Base-by-base conservation (phyloP, 1,140 invertebrate genomes). In the Penaeus japonicus region DNA sequence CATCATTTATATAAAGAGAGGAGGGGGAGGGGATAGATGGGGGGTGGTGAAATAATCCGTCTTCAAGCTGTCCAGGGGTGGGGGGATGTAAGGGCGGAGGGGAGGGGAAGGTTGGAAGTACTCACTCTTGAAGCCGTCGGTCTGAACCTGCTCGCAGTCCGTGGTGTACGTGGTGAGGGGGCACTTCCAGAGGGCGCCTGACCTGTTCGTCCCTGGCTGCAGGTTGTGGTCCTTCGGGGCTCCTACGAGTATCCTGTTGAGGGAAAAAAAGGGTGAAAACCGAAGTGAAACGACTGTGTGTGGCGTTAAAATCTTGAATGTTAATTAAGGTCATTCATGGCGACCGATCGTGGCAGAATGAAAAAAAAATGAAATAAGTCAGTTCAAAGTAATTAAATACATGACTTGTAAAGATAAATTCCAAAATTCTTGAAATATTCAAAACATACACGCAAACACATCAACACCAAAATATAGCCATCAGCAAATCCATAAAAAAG, bases 161-260 rank as follows among this genome's bases (percentile, higher is more conserved):
- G 93, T 91, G 39, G 92, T 91, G 0, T 92, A 91, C 7, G 95
- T 94, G 10, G 95, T 95, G 18, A 98, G 92, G 1, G 96, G 95
- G 93, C 97, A 98, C 92, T 95, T 95, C 94, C 95, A 98, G 17
- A 99, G 93, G 0, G 97, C 97, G 35, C 98, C 98, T 0, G 97
- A 97, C 89, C 93, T 94, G 85, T 95, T 96, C 17, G 97, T 98
- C 53, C 94, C 94, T 4, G 97, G 96, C 92, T 98, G 96, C 80
- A 94, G 92, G 92, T 98, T 98, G 91, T 97, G 94, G 87, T 95
- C 97, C 90, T 96, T 92, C 4, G 98, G 98, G 55, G 98, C 98
- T 47, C 98, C 98, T 2, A 99, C 96, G 83, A 99, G 93, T 89
- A 99, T 93, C 95, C 98, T 99, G 93, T 17, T 92, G 95, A 94